Base-by-base conservation (phyloP, 1,140 invertebrate species). In the Drosophila ficusphila region DNA sequence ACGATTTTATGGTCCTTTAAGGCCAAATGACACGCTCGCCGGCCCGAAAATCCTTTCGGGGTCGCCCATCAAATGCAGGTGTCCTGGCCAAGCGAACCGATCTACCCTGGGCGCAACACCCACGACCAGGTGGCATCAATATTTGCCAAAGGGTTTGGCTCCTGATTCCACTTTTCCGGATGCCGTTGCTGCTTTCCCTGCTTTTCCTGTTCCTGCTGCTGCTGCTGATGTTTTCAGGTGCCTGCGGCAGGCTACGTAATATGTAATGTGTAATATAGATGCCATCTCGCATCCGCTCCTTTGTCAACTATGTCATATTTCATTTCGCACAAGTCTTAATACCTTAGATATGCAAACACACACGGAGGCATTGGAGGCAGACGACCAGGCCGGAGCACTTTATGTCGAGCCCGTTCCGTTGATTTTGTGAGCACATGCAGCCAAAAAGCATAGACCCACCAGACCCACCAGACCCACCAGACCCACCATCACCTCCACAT, bases 271-370 rank as follows among this genome's bases (percentile, higher is more conserved):
- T 69, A 53, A 42, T 60, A 77, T 73, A 83, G 75, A 78, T 78
- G 75, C 61, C 70, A 73, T 39, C 68, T 67, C 25, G 46, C 74
- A 39, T 64, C 60, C 64, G 71, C 71, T 77, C 79, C 83, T 85
- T 86, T 85, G 79, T 85, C 81, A 85, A 79, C 61, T 74, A 86
- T 68, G 81, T 86, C 82, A 88, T 86, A 86, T 88, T 88, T 86
- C 81, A 86, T 86, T 86, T 74, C 58, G 73, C 76, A 67, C 72
- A 74, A 76, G 76, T 70, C 82, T 57, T 85, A 85, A 85, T 85
- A 86, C 81, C 81, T 86, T 88, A 61, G 72, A 85, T 25, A 57
- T 56, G 44, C 42, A 49, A 44, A 57, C 60, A 64, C 18, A 47
- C 44, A 44, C 25, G 18, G 8, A 36, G 39, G 36, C 34, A 52